A percentile compares a stretch with the other conserved stretches of the same genome.
These are phyloP conservation scores for Acleris emargana DNA, from an alignment of 2,888 invertebrate genomes.

Conservation along the genomic window DNA sequence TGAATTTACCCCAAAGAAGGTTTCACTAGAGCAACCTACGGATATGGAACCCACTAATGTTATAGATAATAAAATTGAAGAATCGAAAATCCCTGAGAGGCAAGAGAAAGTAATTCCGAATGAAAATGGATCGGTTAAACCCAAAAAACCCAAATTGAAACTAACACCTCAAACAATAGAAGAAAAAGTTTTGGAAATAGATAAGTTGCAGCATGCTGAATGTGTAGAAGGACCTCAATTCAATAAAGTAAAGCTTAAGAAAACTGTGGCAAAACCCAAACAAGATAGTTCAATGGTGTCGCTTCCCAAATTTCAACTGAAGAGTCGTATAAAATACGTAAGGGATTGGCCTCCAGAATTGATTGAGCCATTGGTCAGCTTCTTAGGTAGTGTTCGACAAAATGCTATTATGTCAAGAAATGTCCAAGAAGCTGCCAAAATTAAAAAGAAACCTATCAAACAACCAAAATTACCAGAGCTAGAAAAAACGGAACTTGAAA, in stretches of 20 bases:
- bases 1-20: conserved; percentile 43
- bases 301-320: conserved; percentile 88
- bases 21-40: not conserved
- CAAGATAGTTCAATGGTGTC: conserved; percentile 64
- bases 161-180: conserved; percentile 85
- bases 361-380: conserved; percentile 76
- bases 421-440: conserved; percentile 87
- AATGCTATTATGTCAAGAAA: conserved; percentile 88
- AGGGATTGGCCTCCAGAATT: conserved; percentile 86
- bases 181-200: conserved; percentile 84
- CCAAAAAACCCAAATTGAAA: conserved; percentile 54
- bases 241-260: conserved; percentile 88
- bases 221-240: conserved; percentile 85
- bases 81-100: conserved; percentile 17
- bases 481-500: conserved; percentile 83
- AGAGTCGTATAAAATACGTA: conserved; percentile 86
- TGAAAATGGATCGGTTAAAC: conserved; percentile 39
- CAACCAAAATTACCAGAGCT: conserved; percentile 82
- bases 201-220: conserved; percentile 86
- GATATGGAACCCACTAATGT: conserved; percentile 50
- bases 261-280: conserved; percentile 79
- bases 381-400: conserved; percentile 83
- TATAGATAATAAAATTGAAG: conserved; percentile 42
- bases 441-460: conserved; percentile 84
- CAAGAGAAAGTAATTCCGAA: conserved; percentile 51